phyloP scores from a whole-genome alignment of 1,140 invertebrate genomes.

The Macrocentrus cingulum region DNA sequence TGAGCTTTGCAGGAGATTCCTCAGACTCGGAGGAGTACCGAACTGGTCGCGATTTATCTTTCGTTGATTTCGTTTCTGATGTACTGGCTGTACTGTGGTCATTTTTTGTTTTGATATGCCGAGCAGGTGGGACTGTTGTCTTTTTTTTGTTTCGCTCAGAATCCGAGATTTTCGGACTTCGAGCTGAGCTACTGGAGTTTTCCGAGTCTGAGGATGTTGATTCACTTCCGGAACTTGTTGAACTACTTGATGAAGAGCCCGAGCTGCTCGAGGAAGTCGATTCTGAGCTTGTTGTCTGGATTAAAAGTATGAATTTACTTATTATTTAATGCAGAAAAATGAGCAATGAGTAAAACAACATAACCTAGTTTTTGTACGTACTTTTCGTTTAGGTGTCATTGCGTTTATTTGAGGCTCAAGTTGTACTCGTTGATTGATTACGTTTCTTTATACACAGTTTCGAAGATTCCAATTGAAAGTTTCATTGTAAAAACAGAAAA shows the following conservation, averaged over 20 bases:
- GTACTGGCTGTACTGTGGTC: conserved; percentile 41
- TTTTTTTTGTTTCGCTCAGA: conserved; percentile 59
- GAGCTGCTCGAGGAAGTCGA: conserved; percentile 68
- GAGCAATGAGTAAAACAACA: neutral
- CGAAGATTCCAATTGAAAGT: no score
- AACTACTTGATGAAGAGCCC: conserved; percentile 63
- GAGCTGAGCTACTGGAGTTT: conserved; percentile 66
- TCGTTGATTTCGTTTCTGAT: conserved; percentile 48
- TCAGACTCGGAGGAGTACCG: conserved; percentile 62
- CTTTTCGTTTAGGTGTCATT: conserved; percentile 56
- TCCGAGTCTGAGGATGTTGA: conserved; percentile 71
- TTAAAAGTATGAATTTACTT: neutral
- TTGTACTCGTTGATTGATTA: no score
- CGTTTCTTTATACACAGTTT: no score
- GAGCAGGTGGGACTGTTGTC: conserved; percentile 46
- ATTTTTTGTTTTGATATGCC: conserved; percentile 52
- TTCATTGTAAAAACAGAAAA: no score
- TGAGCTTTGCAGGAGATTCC: conserved; percentile 54
- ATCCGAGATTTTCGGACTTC: conserved; percentile 52
- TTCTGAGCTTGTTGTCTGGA: conserved; percentile 63
- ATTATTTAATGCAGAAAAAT: neutral
- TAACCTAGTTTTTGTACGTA: conserved; percentile 33
- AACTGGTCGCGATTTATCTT: conserved; percentile 44
- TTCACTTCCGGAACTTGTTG: conserved; percentile 68
- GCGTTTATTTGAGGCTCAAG: no score